Conservation (phyloP, 2,888 invertebrate species). For the Dynastes tityus region DNA sequence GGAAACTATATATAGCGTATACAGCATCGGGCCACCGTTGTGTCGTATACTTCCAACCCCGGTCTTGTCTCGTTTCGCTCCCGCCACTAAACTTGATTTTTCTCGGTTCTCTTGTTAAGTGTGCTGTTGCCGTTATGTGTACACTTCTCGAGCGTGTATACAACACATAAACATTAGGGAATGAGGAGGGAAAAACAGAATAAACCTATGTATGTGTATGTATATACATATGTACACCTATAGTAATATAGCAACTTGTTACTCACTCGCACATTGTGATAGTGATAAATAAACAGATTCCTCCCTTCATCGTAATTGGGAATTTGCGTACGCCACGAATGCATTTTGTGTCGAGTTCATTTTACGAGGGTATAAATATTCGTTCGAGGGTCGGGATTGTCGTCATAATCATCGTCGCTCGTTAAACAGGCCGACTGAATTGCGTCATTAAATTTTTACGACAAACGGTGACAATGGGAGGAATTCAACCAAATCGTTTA, state of each 20-base stretch:
- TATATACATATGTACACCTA: not conserved
- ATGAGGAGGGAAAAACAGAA: not conserved
- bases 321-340: conserved; percentile 7
- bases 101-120: conserved; percentile 16
- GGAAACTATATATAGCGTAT: conserved; percentile 26
- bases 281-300: not conserved
- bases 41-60: conserved; percentile 12
- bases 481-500: conserved; percentile 3
- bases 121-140: conserved; percentile 6
- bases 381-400: conserved; percentile 27
- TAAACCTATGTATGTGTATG: not conserved
- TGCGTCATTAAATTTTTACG: conserved; percentile 42
- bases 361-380: conserved; percentile 37
- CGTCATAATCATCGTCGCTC: conserved; percentile 36
- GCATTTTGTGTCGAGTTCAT: conserved; percentile 6
- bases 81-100: conserved; percentile 26
- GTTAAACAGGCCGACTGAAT: conserved; percentile 27
- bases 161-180: conserved; percentile 14
- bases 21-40: conserved; percentile 13
- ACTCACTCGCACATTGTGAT: not conserved
- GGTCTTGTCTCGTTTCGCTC: not conserved
- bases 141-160: conserved; percentile 4
- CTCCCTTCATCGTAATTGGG: conserved; percentile 4
- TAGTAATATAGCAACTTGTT: not conserved
- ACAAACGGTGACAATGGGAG: conserved; percentile 6